phyloP scores from a whole-genome alignment of 2,888 invertebrate species.

The Neoitamus cyanurus region DNA sequence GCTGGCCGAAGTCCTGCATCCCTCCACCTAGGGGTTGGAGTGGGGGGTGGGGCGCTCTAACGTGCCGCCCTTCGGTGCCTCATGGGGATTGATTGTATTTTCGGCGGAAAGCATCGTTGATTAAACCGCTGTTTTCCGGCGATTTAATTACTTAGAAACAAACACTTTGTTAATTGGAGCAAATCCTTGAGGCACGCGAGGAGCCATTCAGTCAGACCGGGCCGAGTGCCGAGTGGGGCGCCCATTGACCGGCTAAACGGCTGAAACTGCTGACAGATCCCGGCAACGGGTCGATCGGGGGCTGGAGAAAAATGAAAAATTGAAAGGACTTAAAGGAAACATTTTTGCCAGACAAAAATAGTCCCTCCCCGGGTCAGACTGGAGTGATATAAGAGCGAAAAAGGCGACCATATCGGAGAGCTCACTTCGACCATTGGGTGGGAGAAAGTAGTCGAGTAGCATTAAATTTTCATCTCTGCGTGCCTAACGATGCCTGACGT shows the following conservation, averaged over 20 bases:
- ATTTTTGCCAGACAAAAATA: neutral
- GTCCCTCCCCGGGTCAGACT: neutral
- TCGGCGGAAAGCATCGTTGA: conserved; percentile 7
- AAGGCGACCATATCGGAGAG: neutral
- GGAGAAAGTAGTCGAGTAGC: neutral
- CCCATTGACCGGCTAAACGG: neutral
- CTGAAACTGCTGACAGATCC: neutral
- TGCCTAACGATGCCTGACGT: neutral
- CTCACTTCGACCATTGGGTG: neutral
- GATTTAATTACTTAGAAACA: conserved; percentile 7
- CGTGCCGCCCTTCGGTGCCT: neutral
- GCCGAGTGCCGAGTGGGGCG: neutral
- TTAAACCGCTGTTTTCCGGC: conserved; percentile 6
- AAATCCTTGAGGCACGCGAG: neutral
- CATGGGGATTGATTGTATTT: neutral
- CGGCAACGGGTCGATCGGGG: neutral
- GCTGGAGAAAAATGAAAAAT: neutral
- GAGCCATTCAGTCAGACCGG: neutral
- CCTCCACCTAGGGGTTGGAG: neutral
- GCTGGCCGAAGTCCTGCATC: neutral
- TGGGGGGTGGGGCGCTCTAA: neutral
- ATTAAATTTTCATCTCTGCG: neutral
- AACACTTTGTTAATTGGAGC: neutral
- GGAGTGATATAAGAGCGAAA: neutral
- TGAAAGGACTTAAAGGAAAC: neutral